These are phyloP conservation scores for Tineola bisselliella DNA, from an alignment of 2,888 invertebrate species.

Conservation along the genomic window DNA sequence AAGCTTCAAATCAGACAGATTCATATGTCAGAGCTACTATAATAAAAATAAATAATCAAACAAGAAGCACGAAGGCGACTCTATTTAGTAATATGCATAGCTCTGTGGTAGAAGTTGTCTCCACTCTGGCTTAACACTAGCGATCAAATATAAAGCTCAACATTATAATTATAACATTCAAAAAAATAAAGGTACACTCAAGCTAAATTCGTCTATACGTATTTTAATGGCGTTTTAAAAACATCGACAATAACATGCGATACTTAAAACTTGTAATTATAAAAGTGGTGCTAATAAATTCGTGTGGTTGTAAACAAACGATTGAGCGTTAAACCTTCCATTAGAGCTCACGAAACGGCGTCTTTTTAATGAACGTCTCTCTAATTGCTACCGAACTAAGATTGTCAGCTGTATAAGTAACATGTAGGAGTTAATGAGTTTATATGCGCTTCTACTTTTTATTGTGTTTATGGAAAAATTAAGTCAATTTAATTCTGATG, in stretches of 20 bases:
- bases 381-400: slow-evolving; percentile 20
- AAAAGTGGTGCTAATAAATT: slow-evolving; percentile 10
- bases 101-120: too few species aligned
- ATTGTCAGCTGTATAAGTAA: slow-evolving; percentile 5
- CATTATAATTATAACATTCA: background rate
- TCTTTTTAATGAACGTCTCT: slow-evolving; percentile 20
- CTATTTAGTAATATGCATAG: too few species aligned
- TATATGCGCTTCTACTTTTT: background rate
- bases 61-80: too few species aligned
- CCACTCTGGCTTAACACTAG: too few species aligned
- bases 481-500: background rate
- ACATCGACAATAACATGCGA: background rate
- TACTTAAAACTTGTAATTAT: slow-evolving; percentile 3
- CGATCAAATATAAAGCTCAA: too few species aligned
- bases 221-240: background rate
- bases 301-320: slow-evolving; percentile 8
- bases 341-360: slow-evolving; percentile 9
- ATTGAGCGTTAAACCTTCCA: background rate
- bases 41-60: too few species aligned
- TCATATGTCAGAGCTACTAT: too few species aligned
- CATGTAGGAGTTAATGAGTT: slow-evolving; percentile 8
- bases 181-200: background rate
- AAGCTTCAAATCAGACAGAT: too few species aligned
- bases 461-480: background rate
- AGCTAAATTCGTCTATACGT: background rate